A percentile compares a stretch with the other conserved stretches of the same genome.
phyloP scores from a whole-genome alignment of 2,797 vertebrate genomes.

The Sebastes itinus region DNA sequence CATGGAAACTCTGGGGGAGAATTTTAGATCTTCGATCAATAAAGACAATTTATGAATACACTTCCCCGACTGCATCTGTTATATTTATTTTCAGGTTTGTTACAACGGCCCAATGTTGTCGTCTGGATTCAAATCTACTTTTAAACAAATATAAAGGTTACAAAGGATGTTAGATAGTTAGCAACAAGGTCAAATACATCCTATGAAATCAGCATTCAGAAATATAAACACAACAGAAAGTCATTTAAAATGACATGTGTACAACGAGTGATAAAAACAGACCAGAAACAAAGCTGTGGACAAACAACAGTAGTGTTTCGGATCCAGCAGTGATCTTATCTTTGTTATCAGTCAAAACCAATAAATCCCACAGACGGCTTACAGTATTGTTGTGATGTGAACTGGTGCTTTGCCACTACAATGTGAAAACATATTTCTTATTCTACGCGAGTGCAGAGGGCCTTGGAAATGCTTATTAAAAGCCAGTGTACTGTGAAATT shows the following conservation, averaged over 20 bases:
- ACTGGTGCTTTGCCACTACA: background rate
- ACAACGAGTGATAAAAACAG: background rate
- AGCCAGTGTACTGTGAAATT: slow-evolving; percentile 2
- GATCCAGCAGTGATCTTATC: background rate
- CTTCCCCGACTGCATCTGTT: background rate
- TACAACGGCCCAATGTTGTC: background rate
- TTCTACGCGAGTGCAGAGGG: background rate
- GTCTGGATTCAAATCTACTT: background rate
- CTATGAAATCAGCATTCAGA: background rate
- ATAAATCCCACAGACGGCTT: background rate
- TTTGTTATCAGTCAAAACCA: background rate
- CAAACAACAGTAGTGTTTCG: background rate
- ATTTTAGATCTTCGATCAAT: slow-evolving; percentile 8
- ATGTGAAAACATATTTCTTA: background rate
- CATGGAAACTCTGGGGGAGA: background rate
- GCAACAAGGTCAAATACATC: background rate
- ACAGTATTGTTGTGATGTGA: background rate
- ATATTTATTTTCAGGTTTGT: background rate
- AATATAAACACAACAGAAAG: background rate
- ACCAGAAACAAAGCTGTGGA: background rate
- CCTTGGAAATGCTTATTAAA: background rate
- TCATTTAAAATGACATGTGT: background rate
- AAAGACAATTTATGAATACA: background rate
- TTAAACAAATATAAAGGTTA: background rate
- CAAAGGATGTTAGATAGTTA: background rate